Base-by-base conservation (phyloP, 1,140 invertebrate genomes). In the Stegodyphus dumicola region DNA sequence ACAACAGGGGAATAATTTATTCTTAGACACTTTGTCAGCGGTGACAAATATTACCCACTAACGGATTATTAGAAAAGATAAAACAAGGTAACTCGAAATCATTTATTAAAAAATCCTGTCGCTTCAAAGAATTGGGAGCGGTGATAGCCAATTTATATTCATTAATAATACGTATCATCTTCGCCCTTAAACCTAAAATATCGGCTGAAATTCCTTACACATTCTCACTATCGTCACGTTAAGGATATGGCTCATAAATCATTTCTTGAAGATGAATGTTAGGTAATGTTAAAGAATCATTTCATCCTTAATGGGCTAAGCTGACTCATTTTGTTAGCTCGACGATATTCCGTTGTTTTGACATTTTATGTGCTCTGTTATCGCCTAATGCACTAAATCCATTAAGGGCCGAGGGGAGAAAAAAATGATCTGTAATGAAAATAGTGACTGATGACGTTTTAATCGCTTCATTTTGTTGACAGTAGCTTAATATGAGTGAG, bases 51-150 rank as follows among this genome's bases (percentile, higher is more conserved):
- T 67, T 83, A 83, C 66, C 71, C 80, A 18, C 71, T 75, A 83
- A 83, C 71, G 80, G 80, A 83, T 83, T 83, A 83, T 83, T 75
- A 83, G 80, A 83, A 83, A 83, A 75, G 80, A 83, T 83, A 83
- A 75, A 83, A 83, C 71, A 83, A 74, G 80, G 56, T 54, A 83
- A 83, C 80, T 83, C 66, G 11, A 83, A 83, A 83, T 75, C 70
- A 83, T 83, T 83, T 83, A 83, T 83, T 83, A 83, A 83, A 83
- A 83, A 83, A 74, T 75, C 67, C 18, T 64, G 80, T 71, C 78
- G 78, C 67, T 48, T 6, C 67, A 48, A 75, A 75, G 80, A 83
- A 83, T 83, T 70, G 80, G 66, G 52, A 11, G 6, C 7, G 56
- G 17, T 67, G 80, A 83, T 83, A 83, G 71, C 71, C 80, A 83